Evolutionary conservation across 2,113 vertebrate species (phyloP), one percentile per base, ranked within the genome.

Genomic region (Corythaeola cristata): DNA sequence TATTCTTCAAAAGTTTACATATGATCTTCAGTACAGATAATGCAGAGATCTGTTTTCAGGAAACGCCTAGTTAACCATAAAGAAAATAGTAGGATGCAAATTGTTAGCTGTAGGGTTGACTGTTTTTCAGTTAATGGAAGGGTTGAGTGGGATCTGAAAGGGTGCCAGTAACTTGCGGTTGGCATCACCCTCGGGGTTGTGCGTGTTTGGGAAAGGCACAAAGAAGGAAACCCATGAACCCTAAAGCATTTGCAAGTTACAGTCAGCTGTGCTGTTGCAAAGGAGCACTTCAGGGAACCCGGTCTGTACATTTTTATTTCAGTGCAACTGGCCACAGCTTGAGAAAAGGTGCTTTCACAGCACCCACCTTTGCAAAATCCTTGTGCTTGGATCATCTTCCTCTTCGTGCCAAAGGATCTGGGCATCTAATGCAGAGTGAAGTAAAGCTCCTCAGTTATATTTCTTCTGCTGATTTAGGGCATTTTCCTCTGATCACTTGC

Each of bases 1-100:
- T 91, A 88, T 96, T 91, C 92, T 96, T 87, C 85, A 82, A 56
- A 66, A 71, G 91, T 83, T 95, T 96, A 75, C 77, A 44, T 96
- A 85, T 98, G 96, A 97, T 97, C 90, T 96, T 88, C 44, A 91
- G 89, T 64, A 47, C 66, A 89, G 86, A 97, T 96, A 91, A 72
- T 19, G 15, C 39, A 74, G 69, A 91, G 81, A 79, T 93, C 87
- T 73, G 11, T 96, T 96, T 97, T 96, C 95, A 87, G 49, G 95
- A 97, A 98, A 94, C 53, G 33, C 88, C 91, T 96, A 39, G 86
- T 89, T 88, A 77, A 89, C 84, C 87, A 64, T 84, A 90, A 91
- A 92, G 93, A 96, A 94, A 97, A 92, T 56, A 83, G 96, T 20
- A 97, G 94, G 91, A 98, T 97, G 91, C 73, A 94, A 79, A 87